Evolutionary conservation across 2,113 vertebrate species (phyloP), one percentile per base, ranked within the genome.

Genomic region (Etheostoma cragini): DNA sequence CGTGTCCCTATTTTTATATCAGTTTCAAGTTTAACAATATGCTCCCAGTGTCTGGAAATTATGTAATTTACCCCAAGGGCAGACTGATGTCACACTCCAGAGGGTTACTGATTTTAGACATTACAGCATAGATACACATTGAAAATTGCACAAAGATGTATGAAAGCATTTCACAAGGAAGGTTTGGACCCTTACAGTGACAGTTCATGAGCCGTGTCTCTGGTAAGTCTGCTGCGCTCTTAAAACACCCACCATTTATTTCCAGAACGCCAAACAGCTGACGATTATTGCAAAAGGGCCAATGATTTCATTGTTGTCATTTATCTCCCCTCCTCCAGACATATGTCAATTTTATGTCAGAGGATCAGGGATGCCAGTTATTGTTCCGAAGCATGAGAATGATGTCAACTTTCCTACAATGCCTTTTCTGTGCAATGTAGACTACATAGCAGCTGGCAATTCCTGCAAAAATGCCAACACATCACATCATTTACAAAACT

Each of bases 201-300:
- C 78, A 87, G 90, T 88, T 90, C 82, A 89, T 49, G 65, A 57
- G 75, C 85, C 49, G 19, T 82, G 80, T 88, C 79, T 84, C 87
- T 93, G 82, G 78, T 69, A 77, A 76, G 57, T 82, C 66, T 66
- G 71, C 78, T 33, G 75, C 62, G 79, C 74, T 69, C 67, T 66
- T 80, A 61, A 80, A 89, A 87, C 76, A 84, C 86, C 52, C 60
- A 64, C 38, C 72, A 53, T 82, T 79, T 87, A 74, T 92, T 91
- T 86, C 88, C 80, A 89, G 52, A 86, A 85, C 53, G 83, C 78
- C 77, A 90, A 89, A 83, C 89, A 93, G 91, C 90, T 88, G 88
- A 88, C 63, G 62, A 88, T 61, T 90, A 70, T 58, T 80, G 68
- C 80, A 75, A 78, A 71, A 62, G 57, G 62, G 81, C 86, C 86